A percentile compares a stretch with the other conserved stretches of the same genome.
Conservation (phyloP, 2,113 vertebrate genomes). For the Atractosteus spatula region DNA sequence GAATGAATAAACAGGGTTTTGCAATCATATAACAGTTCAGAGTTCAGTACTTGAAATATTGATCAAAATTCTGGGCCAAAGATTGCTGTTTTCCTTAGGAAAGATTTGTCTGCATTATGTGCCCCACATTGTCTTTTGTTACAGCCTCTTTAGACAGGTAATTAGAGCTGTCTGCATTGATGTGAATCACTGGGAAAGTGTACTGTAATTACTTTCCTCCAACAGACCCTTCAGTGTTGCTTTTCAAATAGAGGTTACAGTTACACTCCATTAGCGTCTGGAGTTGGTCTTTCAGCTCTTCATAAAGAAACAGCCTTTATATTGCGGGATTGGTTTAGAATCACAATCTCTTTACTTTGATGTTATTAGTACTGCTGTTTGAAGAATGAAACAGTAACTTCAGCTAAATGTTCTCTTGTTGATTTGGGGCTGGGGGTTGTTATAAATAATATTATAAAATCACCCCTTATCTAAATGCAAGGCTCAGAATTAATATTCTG, state of each 20-base stretch:
- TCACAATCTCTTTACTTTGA: not conserved
- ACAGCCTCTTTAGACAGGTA: conserved; percentile 4
- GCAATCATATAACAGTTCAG: not conserved
- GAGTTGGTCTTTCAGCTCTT: not conserved
- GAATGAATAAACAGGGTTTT: not conserved
- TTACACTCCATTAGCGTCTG: conserved; percentile 13
- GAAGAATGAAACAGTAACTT: not conserved
- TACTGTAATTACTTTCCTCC: not conserved
- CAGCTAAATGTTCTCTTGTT: not conserved
- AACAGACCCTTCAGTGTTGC: not conserved
- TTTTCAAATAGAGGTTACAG: conserved; percentile 7
- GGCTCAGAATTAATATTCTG: no score
- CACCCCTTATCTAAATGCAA: no score
- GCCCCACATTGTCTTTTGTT: not conserved
- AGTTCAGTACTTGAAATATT: not conserved
- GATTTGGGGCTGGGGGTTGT: not conserved
- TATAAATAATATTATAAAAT: no score
- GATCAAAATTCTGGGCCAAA: conserved; percentile 11
- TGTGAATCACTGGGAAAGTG: conserved; percentile 4
- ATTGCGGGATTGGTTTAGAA: not conserved
- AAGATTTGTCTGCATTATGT: conserved; percentile 6
- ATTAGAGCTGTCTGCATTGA: conserved; percentile 15
- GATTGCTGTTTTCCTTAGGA: not conserved
- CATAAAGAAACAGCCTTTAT: not conserved
- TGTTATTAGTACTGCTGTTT: not conserved